phyloP scores from a whole-genome alignment of 1,140 invertebrate species.

The Drosophila repleta region DNA sequence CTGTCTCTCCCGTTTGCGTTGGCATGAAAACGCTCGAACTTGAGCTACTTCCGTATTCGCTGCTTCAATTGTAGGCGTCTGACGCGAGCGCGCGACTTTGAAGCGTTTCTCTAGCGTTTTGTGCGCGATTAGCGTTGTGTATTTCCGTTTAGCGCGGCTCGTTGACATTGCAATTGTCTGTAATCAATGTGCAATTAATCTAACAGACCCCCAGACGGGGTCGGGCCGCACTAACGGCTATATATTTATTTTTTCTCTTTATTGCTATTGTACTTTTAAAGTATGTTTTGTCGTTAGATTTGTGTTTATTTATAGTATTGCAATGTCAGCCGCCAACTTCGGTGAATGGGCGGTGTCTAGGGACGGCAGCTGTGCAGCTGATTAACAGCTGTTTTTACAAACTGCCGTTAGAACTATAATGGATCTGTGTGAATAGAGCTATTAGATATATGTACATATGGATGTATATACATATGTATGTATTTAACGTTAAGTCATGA shows the following conservation, averaged over 20 bases:
- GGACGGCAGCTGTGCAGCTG: constrained; percentile 40
- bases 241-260: constrained; percentile 36
- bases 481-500: constrained; percentile 19
- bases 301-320: constrained; percentile 67
- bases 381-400: constrained; percentile 44
- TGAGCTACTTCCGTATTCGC: constrained; percentile 48
- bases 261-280: constrained; percentile 44
- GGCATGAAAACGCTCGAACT: constrained; percentile 1
- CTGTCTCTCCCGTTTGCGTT: not conserved
- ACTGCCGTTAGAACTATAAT: constrained; percentile 64
- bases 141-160: constrained; percentile 60
- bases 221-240: constrained; percentile 59
- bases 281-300: constrained; percentile 26
- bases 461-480: not conserved
- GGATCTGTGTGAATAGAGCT: constrained; percentile 38
- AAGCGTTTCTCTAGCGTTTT: constrained; percentile 57
- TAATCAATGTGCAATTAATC: constrained; percentile 79
- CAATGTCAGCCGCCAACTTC: constrained; percentile 51
- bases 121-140: constrained; percentile 44
- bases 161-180: constrained; percentile 68
- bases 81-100: constrained; percentile 39
- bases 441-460: constrained; percentile 16
- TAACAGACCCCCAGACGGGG: constrained; percentile 65
- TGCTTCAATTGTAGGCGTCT: constrained; percentile 39
- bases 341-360: constrained; percentile 16